phyloP scores from a whole-genome alignment of 2,888 invertebrate species.

The Parelbella ahira region DNA sequence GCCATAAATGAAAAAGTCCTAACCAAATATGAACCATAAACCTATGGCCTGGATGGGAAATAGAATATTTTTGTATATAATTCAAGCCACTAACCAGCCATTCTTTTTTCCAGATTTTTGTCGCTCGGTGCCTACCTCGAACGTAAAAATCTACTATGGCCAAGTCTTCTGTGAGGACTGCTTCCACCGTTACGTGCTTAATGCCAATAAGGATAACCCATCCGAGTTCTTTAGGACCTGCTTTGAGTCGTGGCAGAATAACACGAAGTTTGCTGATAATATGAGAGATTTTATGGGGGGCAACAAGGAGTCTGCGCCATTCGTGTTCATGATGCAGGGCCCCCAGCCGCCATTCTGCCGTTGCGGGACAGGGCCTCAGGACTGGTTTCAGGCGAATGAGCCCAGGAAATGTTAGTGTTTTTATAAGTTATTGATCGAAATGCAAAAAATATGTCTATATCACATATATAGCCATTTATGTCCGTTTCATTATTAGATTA shows the following conservation, averaged over 20 bases:
- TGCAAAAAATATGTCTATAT: no score
- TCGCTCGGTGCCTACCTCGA: conserved; percentile 51
- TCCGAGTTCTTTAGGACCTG: conserved; percentile 65
- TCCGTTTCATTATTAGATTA: no score
- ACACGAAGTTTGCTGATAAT: conserved; percentile 51
- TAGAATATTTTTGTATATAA: no score
- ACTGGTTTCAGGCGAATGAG: conserved; percentile 53
- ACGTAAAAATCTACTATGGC: conserved; percentile 67
- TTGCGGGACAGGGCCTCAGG: conserved; percentile 50
- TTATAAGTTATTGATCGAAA: no score
- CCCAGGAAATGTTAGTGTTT: conserved; percentile 57
- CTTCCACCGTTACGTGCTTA: conserved; percentile 58
- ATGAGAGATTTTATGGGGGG: conserved; percentile 61
- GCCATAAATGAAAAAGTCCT: no score
- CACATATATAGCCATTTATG: no score
- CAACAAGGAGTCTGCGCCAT: conserved; percentile 47
- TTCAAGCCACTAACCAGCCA: no score
- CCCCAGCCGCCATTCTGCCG: conserved; percentile 53
- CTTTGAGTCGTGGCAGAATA: conserved; percentile 68
- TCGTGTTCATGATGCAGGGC: conserved; percentile 62
- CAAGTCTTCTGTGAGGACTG: conserved; percentile 71
- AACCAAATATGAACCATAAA: no score
- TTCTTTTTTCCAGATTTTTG: conserved; percentile 51
- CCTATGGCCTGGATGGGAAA: no score
- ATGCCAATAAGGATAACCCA: conserved; percentile 54